A percentile compares a stretch with the other conserved stretches of the same genome.
Evolutionary conservation across 2,888 invertebrate genomes (phyloP).

Genomic region (Ectemnius continuus): DNA sequence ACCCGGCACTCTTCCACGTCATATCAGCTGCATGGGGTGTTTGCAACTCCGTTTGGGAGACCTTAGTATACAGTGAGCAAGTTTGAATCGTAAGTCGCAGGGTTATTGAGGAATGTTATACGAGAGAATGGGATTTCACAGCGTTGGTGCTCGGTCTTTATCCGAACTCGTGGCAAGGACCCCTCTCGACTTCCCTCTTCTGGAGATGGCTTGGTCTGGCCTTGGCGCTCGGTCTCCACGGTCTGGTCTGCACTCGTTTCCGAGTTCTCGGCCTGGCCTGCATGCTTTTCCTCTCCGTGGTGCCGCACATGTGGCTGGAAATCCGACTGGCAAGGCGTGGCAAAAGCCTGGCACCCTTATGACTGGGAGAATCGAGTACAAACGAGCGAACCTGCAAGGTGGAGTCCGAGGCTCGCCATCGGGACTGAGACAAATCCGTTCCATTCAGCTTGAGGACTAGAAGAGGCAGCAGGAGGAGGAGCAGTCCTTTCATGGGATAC

Average conservation of each 20-base stretch:
- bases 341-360: constrained; percentile 79
- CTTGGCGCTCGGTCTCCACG: constrained; percentile 81
- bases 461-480: constrained; percentile 35
- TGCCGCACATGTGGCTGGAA: constrained; percentile 80
- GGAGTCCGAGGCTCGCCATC: constrained; percentile 59
- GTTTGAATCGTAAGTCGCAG: neutral
- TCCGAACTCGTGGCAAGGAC: constrained; percentile 77
- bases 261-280: constrained; percentile 79
- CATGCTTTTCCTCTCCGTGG: constrained; percentile 79
- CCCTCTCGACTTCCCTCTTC: constrained; percentile 77
- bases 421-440: constrained; percentile 74
- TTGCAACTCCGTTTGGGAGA: constrained; percentile 92
- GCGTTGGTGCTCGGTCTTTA: constrained; percentile 75
- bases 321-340: constrained; percentile 78
- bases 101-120: neutral
- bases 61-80: constrained; percentile 78
- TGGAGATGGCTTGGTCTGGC: constrained; percentile 82
- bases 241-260: constrained; percentile 80
- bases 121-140: constrained; percentile 44
- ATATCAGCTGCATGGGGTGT: constrained; percentile 93
- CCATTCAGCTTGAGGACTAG: constrained; percentile 66
- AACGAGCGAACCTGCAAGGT: constrained; percentile 50
- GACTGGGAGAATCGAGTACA: constrained; percentile 68
- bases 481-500: constrained; percentile 25
- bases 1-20: constrained; percentile 89